These are phyloP conservation scores for Sphenodon punctatus DNA, from an alignment of 2,797 vertebrate genomes.

Conservation along the genomic window DNA sequence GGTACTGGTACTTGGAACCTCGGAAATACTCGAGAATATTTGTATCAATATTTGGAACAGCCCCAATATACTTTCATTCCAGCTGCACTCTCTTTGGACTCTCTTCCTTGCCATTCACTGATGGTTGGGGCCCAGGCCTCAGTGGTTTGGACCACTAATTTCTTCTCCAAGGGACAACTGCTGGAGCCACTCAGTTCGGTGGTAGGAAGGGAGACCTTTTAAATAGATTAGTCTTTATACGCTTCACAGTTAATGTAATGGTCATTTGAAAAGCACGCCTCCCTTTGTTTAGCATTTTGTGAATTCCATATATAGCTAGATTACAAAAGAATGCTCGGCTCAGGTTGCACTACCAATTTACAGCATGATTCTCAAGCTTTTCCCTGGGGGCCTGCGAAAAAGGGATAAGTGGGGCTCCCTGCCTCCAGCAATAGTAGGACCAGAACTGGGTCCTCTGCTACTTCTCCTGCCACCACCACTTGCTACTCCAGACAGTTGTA, in stretches of 20 bases:
- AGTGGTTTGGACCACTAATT: not conserved
- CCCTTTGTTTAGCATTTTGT: not conserved
- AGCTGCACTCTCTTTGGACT: not conserved
- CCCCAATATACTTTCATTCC: too few relatives aligned
- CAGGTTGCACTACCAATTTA: too few relatives aligned
- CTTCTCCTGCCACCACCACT: too few relatives aligned
- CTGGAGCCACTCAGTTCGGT: not conserved
- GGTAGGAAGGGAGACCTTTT: not conserved
- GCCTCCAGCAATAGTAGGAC: too few relatives aligned
- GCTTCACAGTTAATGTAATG: not conserved
- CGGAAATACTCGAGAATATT: too few relatives aligned
- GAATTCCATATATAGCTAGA: not conserved
- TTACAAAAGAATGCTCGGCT: not conserved
- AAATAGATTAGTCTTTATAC: not conserved
- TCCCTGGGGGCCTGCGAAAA: too few relatives aligned
- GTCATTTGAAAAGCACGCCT: not conserved
- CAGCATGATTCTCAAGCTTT: too few relatives aligned
- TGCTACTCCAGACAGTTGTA: too few relatives aligned
- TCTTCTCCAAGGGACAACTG: not conserved
- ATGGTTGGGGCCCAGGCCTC: not conserved
- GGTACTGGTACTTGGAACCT: too few relatives aligned
- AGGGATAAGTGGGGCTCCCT: too few relatives aligned
- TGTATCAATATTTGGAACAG: too few relatives aligned
- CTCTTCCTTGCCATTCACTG: conserved; percentile 12
- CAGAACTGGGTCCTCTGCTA: too few relatives aligned